Evolutionary conservation across 2,888 invertebrate species (phyloP).

Genomic region (Drosophila kanekoi): DNA sequence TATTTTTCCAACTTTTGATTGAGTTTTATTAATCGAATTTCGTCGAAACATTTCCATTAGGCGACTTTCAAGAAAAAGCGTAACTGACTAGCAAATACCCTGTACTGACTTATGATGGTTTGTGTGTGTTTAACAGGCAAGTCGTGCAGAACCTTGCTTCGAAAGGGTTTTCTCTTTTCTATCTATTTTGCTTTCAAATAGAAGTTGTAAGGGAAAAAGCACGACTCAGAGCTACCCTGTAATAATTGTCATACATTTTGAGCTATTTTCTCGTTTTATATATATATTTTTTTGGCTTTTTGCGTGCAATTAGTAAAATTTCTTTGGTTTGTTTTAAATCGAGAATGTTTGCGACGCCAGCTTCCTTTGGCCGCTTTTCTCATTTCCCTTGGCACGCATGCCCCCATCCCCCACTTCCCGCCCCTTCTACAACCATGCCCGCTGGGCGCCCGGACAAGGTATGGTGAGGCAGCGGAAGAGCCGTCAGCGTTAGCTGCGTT

Average conservation of each 20-base stretch:
- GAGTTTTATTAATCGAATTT: not conserved
- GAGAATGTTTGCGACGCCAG: slow-evolving; percentile 35
- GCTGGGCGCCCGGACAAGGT: not conserved
- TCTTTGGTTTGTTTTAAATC: slow-evolving; percentile 8
- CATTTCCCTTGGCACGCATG: not conserved
- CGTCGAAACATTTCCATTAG: too few relatives aligned
- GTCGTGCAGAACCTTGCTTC: too few relatives aligned
- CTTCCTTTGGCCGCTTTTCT: slow-evolving; percentile 14
- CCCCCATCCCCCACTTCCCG: not conserved
- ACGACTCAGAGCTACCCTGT: slow-evolving; percentile 14
- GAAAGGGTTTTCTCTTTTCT: too few relatives aligned
- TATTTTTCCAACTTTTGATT: not conserved
- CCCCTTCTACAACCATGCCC: not conserved
- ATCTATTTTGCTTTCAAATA: too few relatives aligned
- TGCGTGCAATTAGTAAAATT: slow-evolving; percentile 36
- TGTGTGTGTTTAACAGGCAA: too few relatives aligned
- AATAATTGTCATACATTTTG: not conserved
- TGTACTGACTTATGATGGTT: not conserved
- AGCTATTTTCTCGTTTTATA: not conserved
- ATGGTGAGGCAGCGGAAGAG: slow-evolving; percentile 35
- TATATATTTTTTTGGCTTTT: not conserved
- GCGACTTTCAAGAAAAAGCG: too few relatives aligned
- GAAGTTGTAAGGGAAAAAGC: not conserved
- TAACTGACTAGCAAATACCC: not conserved
- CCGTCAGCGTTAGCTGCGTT: slow-evolving; percentile 72